A percentile compares a stretch with the other conserved stretches of the same genome.
Conservation (phyloP, 2,797 vertebrate genomes). For the Lateolabrax maculatus region DNA sequence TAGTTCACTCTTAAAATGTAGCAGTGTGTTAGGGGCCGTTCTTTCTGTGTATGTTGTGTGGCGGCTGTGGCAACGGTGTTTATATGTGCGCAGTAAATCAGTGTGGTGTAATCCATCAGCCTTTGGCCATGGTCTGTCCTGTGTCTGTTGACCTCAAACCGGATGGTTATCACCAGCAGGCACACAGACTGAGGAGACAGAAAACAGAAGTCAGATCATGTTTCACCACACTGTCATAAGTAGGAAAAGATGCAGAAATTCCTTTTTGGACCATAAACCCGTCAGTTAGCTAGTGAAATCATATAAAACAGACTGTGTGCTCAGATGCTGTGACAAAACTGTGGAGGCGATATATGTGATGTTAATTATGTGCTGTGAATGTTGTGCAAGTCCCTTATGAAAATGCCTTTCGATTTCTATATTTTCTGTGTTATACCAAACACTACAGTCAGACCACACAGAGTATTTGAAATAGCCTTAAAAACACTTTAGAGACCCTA, state of each 20-base stretch:
- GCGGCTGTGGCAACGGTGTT: not conserved
- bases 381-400: constrained; percentile 27
- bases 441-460: constrained; percentile 23
- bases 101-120: constrained; percentile 54
- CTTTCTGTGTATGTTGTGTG: constrained; percentile 15
- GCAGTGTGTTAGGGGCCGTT: not conserved
- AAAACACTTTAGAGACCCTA: constrained; percentile 37
- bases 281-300: constrained; percentile 15
- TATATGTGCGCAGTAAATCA: constrained; percentile 41
- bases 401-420: constrained; percentile 27
- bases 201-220: constrained; percentile 25
- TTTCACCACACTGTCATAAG: constrained; percentile 25
- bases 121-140: constrained; percentile 55
- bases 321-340: constrained; percentile 41
- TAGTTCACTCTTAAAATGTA: constrained; percentile 22
- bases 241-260: not conserved
- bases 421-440: constrained; percentile 35
- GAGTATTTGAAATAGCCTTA: constrained; percentile 28
- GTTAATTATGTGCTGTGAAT: constrained; percentile 46
- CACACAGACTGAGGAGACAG: constrained; percentile 11
- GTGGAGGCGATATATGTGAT: constrained; percentile 39
- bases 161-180: constrained; percentile 50
- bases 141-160: constrained; percentile 67
- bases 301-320: constrained; percentile 38
- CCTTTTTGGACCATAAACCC: constrained; percentile 31